Evolutionary conservation across 2,888 invertebrate genomes (phyloP).

Genomic region (Papilio protenor): DNA sequence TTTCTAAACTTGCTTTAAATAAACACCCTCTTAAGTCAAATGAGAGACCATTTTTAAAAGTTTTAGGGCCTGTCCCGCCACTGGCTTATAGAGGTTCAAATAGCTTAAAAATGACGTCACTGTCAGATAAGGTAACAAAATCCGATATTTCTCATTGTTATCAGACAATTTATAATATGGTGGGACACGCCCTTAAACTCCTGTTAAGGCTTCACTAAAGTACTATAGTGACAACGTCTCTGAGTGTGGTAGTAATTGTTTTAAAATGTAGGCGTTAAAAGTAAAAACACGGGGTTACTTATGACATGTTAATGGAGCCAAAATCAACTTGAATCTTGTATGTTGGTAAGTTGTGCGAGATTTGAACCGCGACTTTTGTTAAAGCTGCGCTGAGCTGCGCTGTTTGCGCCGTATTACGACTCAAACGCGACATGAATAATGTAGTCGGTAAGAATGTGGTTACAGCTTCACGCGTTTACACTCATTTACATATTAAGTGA

Average conservation of each 20-base stretch:
- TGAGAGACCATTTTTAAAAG: too few species aligned
- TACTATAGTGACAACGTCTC: neutral
- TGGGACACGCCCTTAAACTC: neutral
- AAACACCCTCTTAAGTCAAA: neutral
- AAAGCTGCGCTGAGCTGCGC: neutral
- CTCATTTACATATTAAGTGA: neutral
- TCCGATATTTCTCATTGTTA: too few species aligned
- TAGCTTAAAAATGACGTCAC: too few species aligned
- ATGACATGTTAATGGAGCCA: neutral
- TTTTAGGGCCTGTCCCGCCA: too few species aligned
- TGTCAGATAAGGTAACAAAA: too few species aligned
- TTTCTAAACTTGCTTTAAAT: neutral
- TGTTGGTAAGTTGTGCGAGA: neutral
- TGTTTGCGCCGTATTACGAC: conserved; percentile 1
- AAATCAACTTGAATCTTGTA: neutral
- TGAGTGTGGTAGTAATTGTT: neutral
- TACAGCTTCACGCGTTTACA: conserved; percentile 18
- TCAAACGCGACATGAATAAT: conserved; percentile 22
- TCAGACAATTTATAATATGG: too few species aligned
- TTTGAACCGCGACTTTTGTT: conserved; percentile 9
- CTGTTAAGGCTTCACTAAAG: neutral
- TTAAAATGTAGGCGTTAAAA: neutral
- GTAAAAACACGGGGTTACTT: neutral
- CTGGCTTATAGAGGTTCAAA: too few species aligned
- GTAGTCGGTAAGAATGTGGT: neutral